These are phyloP conservation scores for Myotis myotis DNA, from an alignment of 2,797 vertebrate species.

Conservation along the genomic window DNA sequence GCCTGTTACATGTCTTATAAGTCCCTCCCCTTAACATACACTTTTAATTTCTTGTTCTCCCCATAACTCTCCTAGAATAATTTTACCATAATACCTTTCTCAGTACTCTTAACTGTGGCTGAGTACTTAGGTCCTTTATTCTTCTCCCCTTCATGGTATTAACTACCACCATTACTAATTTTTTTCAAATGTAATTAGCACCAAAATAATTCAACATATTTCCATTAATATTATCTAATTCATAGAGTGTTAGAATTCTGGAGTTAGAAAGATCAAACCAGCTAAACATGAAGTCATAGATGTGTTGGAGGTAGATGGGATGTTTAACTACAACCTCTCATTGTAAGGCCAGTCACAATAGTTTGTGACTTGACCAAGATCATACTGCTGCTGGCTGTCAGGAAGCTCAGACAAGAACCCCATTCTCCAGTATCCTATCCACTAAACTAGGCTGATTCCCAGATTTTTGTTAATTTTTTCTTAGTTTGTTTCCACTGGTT, in stretches of 20 bases:
- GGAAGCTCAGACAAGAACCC: neutral
- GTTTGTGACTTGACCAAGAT: neutral
- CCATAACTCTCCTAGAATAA: neutral
- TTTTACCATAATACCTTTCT: neutral
- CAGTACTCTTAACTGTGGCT: neutral
- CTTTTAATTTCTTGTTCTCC: neutral
- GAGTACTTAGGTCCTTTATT: neutral
- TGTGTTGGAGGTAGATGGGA: neutral
- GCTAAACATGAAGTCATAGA: neutral
- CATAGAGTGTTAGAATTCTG: neutral
- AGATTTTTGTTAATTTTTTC: neutral
- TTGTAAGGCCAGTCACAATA: neutral
- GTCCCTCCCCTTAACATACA: neutral
- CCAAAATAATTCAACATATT: neutral
- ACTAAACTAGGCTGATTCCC: neutral
- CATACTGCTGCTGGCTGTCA: neutral
- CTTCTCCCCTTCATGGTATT: neutral
- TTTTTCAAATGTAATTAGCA: neutral
- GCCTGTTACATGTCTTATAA: neutral
- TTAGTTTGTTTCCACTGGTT: neutral
- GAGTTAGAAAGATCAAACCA: neutral
- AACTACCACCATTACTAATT: neutral
- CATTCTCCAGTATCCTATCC: neutral
- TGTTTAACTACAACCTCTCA: neutral
- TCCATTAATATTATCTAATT: neutral